These are phyloP conservation scores for Julus scandinavius DNA, from an alignment of 2,888 invertebrate genomes.

Conservation along the genomic window DNA sequence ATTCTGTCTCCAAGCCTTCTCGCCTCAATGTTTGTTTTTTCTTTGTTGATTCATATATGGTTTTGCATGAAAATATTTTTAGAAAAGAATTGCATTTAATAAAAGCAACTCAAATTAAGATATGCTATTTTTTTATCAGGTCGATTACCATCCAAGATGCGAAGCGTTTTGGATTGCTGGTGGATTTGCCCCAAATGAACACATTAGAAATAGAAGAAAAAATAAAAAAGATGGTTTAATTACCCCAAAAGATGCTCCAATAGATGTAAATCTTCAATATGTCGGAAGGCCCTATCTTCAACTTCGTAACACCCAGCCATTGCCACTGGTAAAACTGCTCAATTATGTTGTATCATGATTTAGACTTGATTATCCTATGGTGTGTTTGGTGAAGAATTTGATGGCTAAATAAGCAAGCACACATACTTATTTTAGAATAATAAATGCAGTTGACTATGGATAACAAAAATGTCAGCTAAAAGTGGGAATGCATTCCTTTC, in stretches of 20 bases:
- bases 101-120: not conserved
- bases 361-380: too few relatives aligned
- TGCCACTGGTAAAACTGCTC: conserved; percentile 70
- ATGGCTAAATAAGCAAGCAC: too few relatives aligned
- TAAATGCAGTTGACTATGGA: too few relatives aligned
- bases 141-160: conserved; percentile 81
- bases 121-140: conserved; percentile 65
- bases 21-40: too few relatives aligned
- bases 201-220: conserved; percentile 61
- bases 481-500: too few relatives aligned
- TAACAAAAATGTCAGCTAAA: too few relatives aligned
- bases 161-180: conserved; percentile 89
- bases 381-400: too few relatives aligned
- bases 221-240: not conserved
- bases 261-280: conserved; percentile 75
- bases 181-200: conserved; percentile 73
- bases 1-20: too few relatives aligned
- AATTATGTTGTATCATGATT: not conserved
- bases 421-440: too few relatives aligned
- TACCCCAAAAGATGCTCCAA: conserved; percentile 58
- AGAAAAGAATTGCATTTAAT: not conserved
- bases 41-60: too few relatives aligned
- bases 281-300: conserved; percentile 76
- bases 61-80: too few relatives aligned
- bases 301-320: conserved; percentile 76